Conservation (phyloP, 2,113 vertebrate genomes). For the Leptodactylus fuscus region DNA sequence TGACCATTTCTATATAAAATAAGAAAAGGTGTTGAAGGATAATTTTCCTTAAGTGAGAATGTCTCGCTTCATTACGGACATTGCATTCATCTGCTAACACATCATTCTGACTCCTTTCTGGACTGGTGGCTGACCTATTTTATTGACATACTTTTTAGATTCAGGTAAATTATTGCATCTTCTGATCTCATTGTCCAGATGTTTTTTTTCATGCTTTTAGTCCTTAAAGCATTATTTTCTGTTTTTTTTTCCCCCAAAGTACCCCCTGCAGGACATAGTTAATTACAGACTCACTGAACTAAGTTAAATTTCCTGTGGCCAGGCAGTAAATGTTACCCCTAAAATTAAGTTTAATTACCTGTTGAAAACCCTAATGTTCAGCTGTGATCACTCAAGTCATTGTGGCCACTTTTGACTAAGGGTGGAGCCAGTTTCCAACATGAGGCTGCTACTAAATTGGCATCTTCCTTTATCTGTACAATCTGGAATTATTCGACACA, state of each 20-base stretch:
- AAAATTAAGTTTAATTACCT: conserved; percentile 47
- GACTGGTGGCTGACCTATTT: neutral
- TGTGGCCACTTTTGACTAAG: neutral
- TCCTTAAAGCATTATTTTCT: neutral
- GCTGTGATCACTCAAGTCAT: conserved; percentile 27
- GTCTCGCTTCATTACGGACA: neutral
- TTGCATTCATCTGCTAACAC: neutral
- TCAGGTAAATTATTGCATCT: conserved; percentile 1
- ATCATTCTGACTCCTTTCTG: neutral
- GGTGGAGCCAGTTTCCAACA: neutral
- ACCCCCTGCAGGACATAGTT: conserved; percentile 45
- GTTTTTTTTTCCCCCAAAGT: neutral
- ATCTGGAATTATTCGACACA: neutral
- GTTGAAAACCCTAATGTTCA: conserved; percentile 27
- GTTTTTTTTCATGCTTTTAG: conserved; percentile 5
- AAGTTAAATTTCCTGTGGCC: conserved; percentile 35
- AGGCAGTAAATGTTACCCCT: conserved; percentile 23
- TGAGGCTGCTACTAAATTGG: neutral
- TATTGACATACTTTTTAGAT: neutral
- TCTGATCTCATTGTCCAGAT: neutral
- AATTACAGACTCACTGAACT: conserved; percentile 41
- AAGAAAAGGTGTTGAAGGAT: no score
- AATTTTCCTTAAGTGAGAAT: neutral
- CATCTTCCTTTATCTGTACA: neutral
- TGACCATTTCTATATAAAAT: neutral